phyloP scores from a whole-genome alignment of 2,888 invertebrate species.

The Chromoteleia sp. region DNA sequence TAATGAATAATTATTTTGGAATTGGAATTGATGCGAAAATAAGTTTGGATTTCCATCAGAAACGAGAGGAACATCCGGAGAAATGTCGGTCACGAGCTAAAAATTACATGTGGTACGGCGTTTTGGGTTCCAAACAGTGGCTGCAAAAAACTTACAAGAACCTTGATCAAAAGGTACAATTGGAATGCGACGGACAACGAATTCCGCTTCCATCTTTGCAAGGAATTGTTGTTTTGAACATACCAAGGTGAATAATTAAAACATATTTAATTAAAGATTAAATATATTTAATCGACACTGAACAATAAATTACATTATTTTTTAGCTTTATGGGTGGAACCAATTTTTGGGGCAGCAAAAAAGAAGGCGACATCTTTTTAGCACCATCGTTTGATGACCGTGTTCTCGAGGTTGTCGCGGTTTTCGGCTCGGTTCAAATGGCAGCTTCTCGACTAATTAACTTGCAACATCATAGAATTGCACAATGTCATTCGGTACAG shows the following conservation, averaged over 20 bases:
- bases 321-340: constrained; percentile 98
- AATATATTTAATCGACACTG: not conserved
- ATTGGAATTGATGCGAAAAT: constrained; percentile 99
- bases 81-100: constrained; percentile 97
- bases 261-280: not conserved
- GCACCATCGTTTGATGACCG: constrained; percentile 98
- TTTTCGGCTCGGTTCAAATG: constrained; percentile 99
- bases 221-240: constrained; percentile 98
- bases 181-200: constrained; percentile 98
- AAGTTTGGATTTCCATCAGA: constrained; percentile 97
- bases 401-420: constrained; percentile 98
- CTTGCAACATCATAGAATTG: constrained; percentile 98
- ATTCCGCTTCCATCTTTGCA: constrained; percentile 98
- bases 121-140: constrained; percentile 92
- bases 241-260: constrained; percentile 89
- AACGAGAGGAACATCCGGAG: constrained; percentile 98
- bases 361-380: constrained; percentile 95
- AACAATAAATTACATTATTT: no score
- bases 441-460: constrained; percentile 97
- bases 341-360: constrained; percentile 98
- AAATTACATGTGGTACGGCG: constrained; percentile 98
- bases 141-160: constrained; percentile 97
- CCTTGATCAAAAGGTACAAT: constrained; percentile 96
- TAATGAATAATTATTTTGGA: constrained; percentile 99
- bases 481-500: constrained; percentile 97